Conservation (phyloP, 2,797 vertebrate genomes). For the Pseudocheirus occidentalis region DNA sequence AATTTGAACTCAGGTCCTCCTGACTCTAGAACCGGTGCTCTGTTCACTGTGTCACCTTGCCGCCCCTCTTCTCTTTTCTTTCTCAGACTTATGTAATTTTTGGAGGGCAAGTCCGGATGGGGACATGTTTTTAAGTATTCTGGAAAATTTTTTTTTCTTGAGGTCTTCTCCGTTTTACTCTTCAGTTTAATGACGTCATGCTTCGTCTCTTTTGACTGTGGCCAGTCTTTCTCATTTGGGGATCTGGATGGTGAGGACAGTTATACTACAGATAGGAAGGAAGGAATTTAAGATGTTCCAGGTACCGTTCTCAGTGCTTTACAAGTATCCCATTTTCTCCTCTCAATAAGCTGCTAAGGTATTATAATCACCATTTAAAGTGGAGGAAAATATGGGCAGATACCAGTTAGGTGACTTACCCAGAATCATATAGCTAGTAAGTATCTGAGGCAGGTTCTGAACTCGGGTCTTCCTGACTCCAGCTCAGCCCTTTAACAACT, state of each 20-base stretch:
- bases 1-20: too few relatives aligned
- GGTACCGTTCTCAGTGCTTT: background rate
- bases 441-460: background rate
- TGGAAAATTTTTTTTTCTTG: background rate
- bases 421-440: background rate
- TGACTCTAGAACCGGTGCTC: too few relatives aligned
- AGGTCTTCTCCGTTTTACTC: background rate
- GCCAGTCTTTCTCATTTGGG: background rate
- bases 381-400: background rate
- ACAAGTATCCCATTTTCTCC: background rate
- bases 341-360: too few relatives aligned
- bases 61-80: background rate
- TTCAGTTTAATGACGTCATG: background rate
- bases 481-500: background rate
- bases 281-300: background rate
- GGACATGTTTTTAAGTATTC: background rate
- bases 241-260: background rate
- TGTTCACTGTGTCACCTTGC: too few relatives aligned
- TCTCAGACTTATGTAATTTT: background rate
- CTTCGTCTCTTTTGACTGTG: background rate
- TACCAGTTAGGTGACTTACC: background rate
- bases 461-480: background rate
- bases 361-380: background rate
- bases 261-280: background rate
- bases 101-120: background rate